Percentiles rank a stretch among this genome's conserved stretches.
These are phyloP conservation scores for Microtus pennsylvanicus DNA, from an alignment of 2,113 vertebrate species.

Conservation along the genomic window DNA sequence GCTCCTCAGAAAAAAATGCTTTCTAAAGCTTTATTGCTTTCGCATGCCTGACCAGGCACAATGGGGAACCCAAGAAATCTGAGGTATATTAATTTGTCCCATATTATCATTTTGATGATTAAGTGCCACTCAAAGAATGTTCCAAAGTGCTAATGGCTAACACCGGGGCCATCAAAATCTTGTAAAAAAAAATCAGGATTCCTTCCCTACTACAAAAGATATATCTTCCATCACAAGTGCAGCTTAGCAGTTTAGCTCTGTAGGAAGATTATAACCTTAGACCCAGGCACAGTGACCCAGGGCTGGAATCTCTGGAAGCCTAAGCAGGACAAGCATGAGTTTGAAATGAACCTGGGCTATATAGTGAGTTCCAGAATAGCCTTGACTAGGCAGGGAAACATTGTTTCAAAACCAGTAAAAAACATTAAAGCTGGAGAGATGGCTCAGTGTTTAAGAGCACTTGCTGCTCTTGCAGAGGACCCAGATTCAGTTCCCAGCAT, in stretches of 20 bases:
- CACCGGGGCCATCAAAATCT: slow-evolving; percentile 9
- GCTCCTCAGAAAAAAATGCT: neutral
- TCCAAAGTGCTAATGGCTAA: slow-evolving; percentile 51
- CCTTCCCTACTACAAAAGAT: neutral
- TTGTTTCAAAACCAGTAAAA: neutral
- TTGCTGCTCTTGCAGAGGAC: neutral
- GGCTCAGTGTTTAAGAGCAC: neutral
- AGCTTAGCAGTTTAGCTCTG: neutral
- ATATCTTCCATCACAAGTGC: neutral
- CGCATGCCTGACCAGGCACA: slow-evolving; percentile 55
- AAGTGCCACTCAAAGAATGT: slow-evolving; percentile 42
- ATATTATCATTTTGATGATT: slow-evolving; percentile 34
- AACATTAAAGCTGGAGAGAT: neutral
- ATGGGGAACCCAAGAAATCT: slow-evolving; percentile 27
- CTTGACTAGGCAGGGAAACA: neutral
- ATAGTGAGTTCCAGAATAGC: neutral
- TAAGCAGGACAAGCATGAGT: neutral
- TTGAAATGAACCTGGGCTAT: neutral
- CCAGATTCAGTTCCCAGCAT: neutral
- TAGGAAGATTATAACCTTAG: neutral
- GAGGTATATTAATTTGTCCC: slow-evolving; percentile 53
- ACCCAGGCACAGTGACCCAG: neutral
- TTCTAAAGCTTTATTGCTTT: slow-evolving; percentile 54
- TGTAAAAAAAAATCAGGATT: slow-evolving; percentile 22
- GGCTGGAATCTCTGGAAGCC: neutral